A percentile compares a stretch with the other conserved stretches of the same genome.
These are phyloP conservation scores for Helicoverpa zea DNA, from an alignment of 1,140 invertebrate genomes.

Conservation along the genomic window DNA sequence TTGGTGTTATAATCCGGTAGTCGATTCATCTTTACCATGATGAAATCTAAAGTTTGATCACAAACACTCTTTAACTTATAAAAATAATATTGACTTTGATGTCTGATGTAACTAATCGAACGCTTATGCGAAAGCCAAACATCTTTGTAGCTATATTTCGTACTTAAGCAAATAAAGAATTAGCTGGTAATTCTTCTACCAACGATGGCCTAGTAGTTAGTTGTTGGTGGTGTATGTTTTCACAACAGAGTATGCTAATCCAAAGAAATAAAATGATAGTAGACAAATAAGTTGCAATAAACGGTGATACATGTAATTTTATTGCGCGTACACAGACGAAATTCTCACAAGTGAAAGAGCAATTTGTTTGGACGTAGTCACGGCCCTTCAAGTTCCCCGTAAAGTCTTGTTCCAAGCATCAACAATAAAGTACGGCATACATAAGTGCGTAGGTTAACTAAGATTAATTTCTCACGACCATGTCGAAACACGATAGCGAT, in stretches of 20 bases:
- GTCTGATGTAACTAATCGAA: not conserved
- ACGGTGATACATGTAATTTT: not conserved
- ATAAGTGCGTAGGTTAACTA: conserved; percentile 39
- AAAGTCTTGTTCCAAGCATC: not conserved
- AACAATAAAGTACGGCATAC: conserved; percentile 23
- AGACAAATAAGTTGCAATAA: not conserved
- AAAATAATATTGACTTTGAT: not conserved
- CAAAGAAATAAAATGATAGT: not conserved
- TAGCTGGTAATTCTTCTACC: no score
- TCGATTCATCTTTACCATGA: no score
- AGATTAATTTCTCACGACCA: conserved; percentile 65
- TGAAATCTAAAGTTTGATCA: not conserved
- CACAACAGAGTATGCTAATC: not conserved
- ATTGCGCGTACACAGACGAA: not conserved
- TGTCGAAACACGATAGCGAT: conserved; percentile 66
- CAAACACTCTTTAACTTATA: not conserved
- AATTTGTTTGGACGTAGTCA: not conserved
- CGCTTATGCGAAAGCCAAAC: not conserved
- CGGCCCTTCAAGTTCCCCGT: not conserved
- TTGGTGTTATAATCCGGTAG: no score
- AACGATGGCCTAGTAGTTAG: no score
- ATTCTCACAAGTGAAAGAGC: not conserved
- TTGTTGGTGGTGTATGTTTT: no score
- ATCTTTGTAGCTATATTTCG: not conserved
- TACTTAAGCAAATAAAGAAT: no score